Base-by-base conservation (phyloP, 2,113 vertebrate genomes). In the Myotis davidii region DNA sequence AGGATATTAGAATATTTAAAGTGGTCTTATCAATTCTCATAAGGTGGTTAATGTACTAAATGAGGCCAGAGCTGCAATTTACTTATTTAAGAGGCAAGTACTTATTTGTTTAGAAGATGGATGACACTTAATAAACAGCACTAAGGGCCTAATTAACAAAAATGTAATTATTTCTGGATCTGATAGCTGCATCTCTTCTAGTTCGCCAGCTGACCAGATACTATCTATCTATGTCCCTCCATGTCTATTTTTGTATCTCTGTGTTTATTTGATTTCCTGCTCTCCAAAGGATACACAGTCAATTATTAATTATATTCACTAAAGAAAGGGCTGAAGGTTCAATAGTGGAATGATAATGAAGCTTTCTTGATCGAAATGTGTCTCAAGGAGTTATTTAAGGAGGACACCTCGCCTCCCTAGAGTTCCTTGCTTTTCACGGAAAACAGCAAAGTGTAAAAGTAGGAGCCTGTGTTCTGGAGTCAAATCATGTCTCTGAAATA, bases 61-160 rank as follows among this genome's bases (percentile, higher is more conserved):
- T 93, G 56, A 84, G 52, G 50, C n/a, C 23, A 93, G 17, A 6
- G 2, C 67, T 76, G 39, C n/a, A 84, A 65, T 96, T 61, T 88
- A 70, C 37, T 94, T 94, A 79, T 45, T 88, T 91, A 93, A 34
- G 56, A 95, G 56, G 65, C 16, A 94, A 86, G 25, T 64, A 48
- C 7, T 93, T 95, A 88, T 84, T 88, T 96, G 29, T 91, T 85
- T 86, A 87, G 27, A 85, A 96, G n/a, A 96, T 17, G 4, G 12
- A 81, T 93, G 52, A 13, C 18, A 77, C 29, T 92, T 79, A 64
- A 52, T 77, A 79, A 73, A 73, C 5, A 88, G 11, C 45, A 65
- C 34, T 42, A 5, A 92, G 34, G 7, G 3, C 1, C 25, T 92
- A 95, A 94, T 90, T 88, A 91, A 85, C 81, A 92, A 96, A 74